Conservation (phyloP, 2,888 invertebrate species). For the Polyommatus icarus region DNA sequence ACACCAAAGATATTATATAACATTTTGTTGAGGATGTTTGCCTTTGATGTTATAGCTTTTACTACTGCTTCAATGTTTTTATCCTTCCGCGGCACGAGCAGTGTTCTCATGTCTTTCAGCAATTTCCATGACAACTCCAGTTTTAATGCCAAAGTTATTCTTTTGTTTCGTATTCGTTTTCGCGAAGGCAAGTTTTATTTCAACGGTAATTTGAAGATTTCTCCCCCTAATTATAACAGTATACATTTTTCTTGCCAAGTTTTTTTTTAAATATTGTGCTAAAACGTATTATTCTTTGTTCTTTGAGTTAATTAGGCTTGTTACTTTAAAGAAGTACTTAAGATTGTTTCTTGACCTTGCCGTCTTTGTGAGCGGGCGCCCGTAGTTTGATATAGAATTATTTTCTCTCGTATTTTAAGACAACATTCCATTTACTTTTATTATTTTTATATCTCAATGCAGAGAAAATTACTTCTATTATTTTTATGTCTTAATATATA, state of each 20-base stretch:
- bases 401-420: conserved; percentile 2
- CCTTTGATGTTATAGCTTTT: not conserved
- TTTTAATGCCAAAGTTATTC: conserved; percentile 9
- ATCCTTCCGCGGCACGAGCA: not conserved
- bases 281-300: conserved; percentile 17
- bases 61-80: not conserved
- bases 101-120: conserved; percentile 10
- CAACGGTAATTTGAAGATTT: not conserved
- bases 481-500: not conserved
- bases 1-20: no score
- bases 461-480: not conserved
- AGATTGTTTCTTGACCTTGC: conserved; percentile 17
- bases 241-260: not conserved
- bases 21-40: no score
- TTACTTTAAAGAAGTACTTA: conserved; percentile 17
- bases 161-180: not conserved
- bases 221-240: not conserved
- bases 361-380: not conserved
- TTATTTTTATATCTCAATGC: not conserved
- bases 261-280: not conserved
- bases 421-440: not conserved
- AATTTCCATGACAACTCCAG: not conserved
- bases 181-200: conserved; percentile 2
- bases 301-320: conserved; percentile 19
- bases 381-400: conserved; percentile 18